Base-by-base conservation (phyloP, 35 echinoderm and acorn worm species). In the Amphiura filiformis region DNA sequence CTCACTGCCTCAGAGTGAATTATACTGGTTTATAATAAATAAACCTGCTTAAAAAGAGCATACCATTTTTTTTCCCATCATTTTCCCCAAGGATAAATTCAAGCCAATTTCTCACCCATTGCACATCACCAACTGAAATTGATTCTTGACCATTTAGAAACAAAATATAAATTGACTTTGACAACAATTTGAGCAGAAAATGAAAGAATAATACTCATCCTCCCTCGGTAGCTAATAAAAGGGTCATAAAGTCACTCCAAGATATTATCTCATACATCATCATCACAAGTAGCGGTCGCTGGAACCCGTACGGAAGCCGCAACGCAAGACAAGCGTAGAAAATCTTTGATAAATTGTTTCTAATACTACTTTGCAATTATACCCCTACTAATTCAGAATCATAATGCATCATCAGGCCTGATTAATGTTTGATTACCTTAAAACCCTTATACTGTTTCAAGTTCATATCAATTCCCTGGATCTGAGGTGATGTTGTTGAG, bases 261-360 rank as follows among this genome's bases (percentile, higher is more conserved):
- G 61, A 70, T 11, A 70, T 13, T 70, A 18, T 30, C 7, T 52
- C 9, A 70, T 47, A 47, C 4, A 47, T 15, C 61, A 2, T 70
- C 61, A 70, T n/a, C n/a, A n/a, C n/a, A 26, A 18, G 61, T 70
- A 70, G 28, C 61, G 1, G 7, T 70, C n/a, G n/a, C n/a, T n/a
- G n/a, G n/a, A n/a, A 26, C 26, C 61, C 26, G 17, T 47, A 47
- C 41, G 17, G 41, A 70, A 15, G 61, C 28, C 26, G 9, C 11
- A 11, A 11, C 61, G 7, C 28, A 70, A 70, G 61, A 70, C 61
- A 70, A 70, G 61, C 61, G 61, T 70, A 30, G 7, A 20, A 26
- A 70, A 70, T 70, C 7, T n/a, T 70, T 70, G 61, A 70, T 70
- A 70, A 70, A 70, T 70, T 70, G 61, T 70, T 70, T 11, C 61